Percentiles rank a stretch among this genome's conserved stretches.
phyloP scores from a whole-genome alignment of 1,140 invertebrate genomes.

The Hyles euphorbiae region DNA sequence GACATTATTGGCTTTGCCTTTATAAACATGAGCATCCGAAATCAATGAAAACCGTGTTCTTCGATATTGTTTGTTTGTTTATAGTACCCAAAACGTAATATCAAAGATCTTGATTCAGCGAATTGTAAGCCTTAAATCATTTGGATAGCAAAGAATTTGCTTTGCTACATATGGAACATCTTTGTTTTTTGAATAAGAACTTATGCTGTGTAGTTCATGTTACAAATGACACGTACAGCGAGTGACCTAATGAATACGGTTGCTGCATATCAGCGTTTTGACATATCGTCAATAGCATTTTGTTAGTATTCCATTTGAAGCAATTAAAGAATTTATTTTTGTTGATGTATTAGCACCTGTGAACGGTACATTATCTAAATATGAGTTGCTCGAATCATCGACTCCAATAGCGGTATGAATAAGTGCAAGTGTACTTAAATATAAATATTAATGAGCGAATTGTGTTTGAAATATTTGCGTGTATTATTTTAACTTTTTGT shows the following conservation, averaged over 20 bases:
- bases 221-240: conserved; percentile 31
- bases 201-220: conserved; percentile 33
- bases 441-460: too few species aligned
- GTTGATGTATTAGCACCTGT: too few species aligned
- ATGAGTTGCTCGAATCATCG: too few species aligned
- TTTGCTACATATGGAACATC: background rate
- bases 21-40: conserved; percentile 8
- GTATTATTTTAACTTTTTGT: too few species aligned
- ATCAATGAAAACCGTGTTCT: conserved; percentile 14
- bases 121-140: conserved; percentile 5
- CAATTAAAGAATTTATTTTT: too few species aligned
- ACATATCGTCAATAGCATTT: conserved; percentile 27
- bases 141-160: background rate
- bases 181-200: conserved; percentile 5
- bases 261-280: conserved; percentile 42
- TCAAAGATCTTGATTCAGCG: background rate
- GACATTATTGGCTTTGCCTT: conserved; percentile 2
- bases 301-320: too few species aligned
- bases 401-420: too few species aligned
- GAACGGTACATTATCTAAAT: too few species aligned
- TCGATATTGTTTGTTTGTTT: too few species aligned
- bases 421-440: too few species aligned
- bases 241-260: conserved; percentile 47
- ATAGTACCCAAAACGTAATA: too few species aligned
- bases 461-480: too few species aligned